Conservation (phyloP, 2,888 invertebrate genomes). For the Nymphalis polychloros region DNA sequence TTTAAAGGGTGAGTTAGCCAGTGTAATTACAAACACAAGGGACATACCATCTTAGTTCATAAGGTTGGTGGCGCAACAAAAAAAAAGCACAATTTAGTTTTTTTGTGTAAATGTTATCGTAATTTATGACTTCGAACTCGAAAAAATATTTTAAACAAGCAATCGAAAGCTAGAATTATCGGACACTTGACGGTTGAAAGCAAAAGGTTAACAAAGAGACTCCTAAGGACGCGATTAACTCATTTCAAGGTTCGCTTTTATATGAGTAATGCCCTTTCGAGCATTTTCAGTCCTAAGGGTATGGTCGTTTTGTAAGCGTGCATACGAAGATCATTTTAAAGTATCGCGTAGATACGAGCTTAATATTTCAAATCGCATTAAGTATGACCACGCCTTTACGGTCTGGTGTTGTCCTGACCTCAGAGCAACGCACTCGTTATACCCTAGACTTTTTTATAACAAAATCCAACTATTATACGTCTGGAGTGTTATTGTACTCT, state of each 20-base stretch:
- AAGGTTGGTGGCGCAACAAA: no score
- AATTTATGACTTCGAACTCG: background rate
- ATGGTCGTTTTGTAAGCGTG: background rate
- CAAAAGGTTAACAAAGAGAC: conserved; percentile 19
- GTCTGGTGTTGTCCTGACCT: conserved; percentile 13
- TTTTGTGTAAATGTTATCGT: background rate
- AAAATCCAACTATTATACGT: conserved; percentile 9
- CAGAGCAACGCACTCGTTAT: conserved; percentile 28
- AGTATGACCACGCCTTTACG: conserved; percentile 16
- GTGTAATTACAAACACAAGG: no score
- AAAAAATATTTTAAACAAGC: conserved; percentile 1
- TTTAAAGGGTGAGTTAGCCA: no score
- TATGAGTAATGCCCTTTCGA: conserved; percentile 13
- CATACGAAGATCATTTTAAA: background rate
- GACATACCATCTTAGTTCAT: no score
- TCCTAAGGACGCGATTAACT: conserved; percentile 16
- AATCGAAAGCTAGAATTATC: conserved; percentile 7
- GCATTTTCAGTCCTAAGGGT: conserved; percentile 5
- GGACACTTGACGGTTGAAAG: background rate
- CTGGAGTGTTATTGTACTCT: conserved; percentile 17
- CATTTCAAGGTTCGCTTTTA: conserved; percentile 23
- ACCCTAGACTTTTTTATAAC: conserved; percentile 21
- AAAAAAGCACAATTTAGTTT: no score
- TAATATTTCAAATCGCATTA: background rate
- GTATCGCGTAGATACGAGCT: background rate